phyloP scores from a whole-genome alignment of 2,113 vertebrate species.

The Caloenas nicobarica region DNA sequence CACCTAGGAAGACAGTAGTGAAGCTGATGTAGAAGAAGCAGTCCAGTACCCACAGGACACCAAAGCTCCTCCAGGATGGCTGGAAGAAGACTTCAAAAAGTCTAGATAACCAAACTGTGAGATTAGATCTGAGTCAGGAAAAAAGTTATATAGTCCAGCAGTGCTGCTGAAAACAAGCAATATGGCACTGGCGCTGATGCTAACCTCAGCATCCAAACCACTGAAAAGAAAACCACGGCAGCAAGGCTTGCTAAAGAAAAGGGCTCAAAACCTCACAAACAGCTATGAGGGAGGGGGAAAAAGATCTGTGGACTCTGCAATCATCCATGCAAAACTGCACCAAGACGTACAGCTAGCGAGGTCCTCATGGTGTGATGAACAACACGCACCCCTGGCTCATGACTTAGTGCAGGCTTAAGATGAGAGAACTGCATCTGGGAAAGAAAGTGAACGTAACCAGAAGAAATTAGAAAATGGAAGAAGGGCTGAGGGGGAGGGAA shows the following conservation, averaged over 20 bases:
- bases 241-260: not conserved
- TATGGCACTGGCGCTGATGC: not conserved
- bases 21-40: not conserved
- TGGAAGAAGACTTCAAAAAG: not conserved
- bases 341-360: not conserved
- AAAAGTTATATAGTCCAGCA: not conserved
- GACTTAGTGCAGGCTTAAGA: not conserved
- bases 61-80: not conserved
- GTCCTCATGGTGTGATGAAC: not conserved
- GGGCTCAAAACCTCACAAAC: not conserved
- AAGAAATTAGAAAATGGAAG: conserved; percentile 2
- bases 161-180: conserved; percentile 12
- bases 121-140: not conserved
- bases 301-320: not conserved
- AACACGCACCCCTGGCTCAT: not conserved
- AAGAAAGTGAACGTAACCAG: not conserved
- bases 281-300: not conserved
- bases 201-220: conserved; percentile 22
- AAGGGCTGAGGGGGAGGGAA: not conserved
- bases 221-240: not conserved
- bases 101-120: not conserved
- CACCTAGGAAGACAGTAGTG: not conserved
- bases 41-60: not conserved
- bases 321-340: not conserved
- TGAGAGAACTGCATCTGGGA: not conserved